Evolutionary conservation across 2,888 invertebrate genomes (phyloP), one percentile per base, ranked within the genome.

Genomic region (Epinotia ramella): DNA sequence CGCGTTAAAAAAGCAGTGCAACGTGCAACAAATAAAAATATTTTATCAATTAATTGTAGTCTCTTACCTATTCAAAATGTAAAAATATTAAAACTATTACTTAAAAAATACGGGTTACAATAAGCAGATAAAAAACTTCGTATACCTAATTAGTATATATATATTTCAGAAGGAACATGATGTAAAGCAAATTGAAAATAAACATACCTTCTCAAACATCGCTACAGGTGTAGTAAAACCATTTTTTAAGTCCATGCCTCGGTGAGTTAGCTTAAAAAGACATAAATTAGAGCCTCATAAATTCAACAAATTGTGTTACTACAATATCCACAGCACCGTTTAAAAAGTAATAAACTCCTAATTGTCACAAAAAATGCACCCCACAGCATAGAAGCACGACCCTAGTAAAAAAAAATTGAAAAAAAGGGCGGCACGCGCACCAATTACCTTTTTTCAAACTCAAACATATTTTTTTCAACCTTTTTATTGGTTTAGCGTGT

Each of bases 341-440:
- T 83, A 85, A 87, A 86, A 86, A 85, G 84, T 84, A 86, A 87
- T 90, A 89, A 92, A 89, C 88, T 86, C 84, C 83, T 92, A 89
- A 93, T 92, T 87, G 89, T 83, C 78, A 85, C 88, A 94, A 93
- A 94, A 94, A 94, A 91, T 83, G 81, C 89, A 90, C 91, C 92
- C 92, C 88, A 89, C 86, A 82, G 78, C 75, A 77, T 79, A 81
- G 81, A 85, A 86, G 84, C 82, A 82, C 81, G 79, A 79, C 81
- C 81, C 81, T 79, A 77, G 81, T 84, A 79, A 83, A 84, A 84
- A 84, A 84, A 85, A 79, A 81, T 16, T 82, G 84, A 86, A 88
- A 88, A 84, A 84, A 89, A 86, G 92, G 91, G 87, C 87, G 90
- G 91, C 94, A 91, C 93, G 89, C 89, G 91, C 80, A 84, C 90